Conservation (phyloP, 2,888 invertebrate genomes). For the Timandra comae region DNA sequence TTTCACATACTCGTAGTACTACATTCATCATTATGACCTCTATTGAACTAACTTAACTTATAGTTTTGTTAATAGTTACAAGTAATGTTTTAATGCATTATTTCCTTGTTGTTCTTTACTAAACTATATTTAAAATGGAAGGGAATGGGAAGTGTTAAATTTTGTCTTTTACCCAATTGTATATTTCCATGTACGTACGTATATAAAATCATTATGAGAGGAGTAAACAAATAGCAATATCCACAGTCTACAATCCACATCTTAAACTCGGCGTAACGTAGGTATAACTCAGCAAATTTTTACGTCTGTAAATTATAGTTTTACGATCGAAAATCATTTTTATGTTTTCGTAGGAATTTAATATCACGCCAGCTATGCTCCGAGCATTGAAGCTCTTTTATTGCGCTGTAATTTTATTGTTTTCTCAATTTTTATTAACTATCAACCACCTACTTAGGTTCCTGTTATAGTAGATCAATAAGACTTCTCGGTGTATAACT, state of each 20-base stretch:
- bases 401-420: conserved; percentile 76
- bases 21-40: too few species aligned
- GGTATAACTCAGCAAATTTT: conserved; percentile 72
- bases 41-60: too few species aligned
- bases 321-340: conserved; percentile 78
- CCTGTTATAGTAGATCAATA: conserved; percentile 47
- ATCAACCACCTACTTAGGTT: conserved; percentile 67
- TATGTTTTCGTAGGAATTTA: conserved; percentile 76
- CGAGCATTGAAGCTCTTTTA: conserved; percentile 70
- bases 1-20: too few species aligned
- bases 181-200: too few species aligned
- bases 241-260: conserved; percentile 36
- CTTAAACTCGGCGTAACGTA: conserved; percentile 49
- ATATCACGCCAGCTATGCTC: conserved; percentile 73
- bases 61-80: too few species aligned
- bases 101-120: too few species aligned
- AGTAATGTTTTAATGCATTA: too few species aligned
- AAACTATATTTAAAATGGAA: too few species aligned
- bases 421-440: conserved; percentile 77
- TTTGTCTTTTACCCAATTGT: too few species aligned
- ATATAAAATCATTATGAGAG: conserved; percentile 19
- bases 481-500: conserved; percentile 27
- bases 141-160: too few species aligned
- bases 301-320: conserved; percentile 78
- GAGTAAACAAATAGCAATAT: conserved; percentile 17